Evolutionary conservation across 2,888 invertebrate species (phyloP).

Genomic region (Tanypteryx hageni): DNA sequence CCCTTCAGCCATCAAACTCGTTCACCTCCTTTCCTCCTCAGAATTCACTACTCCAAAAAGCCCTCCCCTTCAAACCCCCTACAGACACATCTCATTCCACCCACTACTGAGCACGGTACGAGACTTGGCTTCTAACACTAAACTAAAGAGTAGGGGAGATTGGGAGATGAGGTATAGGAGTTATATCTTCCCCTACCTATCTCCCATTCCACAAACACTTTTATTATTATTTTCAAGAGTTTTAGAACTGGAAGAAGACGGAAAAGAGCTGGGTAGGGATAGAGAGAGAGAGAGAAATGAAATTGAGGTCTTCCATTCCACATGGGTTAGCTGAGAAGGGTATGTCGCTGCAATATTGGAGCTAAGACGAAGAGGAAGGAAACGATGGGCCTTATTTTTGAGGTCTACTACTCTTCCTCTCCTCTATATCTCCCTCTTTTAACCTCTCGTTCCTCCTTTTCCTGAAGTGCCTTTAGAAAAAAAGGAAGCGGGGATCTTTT

Average conservation of each 20-base stretch:
- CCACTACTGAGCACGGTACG: no score
- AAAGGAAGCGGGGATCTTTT: background rate
- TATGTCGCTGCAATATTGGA: constrained; percentile 43
- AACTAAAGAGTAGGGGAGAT: no score
- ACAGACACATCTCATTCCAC: no score
- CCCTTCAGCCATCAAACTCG: no score
- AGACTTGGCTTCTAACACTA: background rate
- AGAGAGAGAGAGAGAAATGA: background rate
- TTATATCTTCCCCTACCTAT: background rate
- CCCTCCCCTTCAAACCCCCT: no score
- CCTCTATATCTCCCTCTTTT: background rate
- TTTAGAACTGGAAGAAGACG: background rate
- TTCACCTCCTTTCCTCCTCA: no score
- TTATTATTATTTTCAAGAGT: constrained; percentile 45
- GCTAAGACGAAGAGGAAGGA: background rate
- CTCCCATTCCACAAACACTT: background rate
- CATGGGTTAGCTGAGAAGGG: background rate
- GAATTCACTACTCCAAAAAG: no score
- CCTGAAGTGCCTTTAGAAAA: background rate
- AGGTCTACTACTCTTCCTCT: background rate
- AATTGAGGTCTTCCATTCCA: constrained; percentile 48
- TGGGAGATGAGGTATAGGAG: background rate
- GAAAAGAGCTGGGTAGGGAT: background rate
- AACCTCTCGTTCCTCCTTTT: background rate
- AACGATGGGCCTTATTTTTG: background rate